Evolutionary conservation across 2,113 vertebrate genomes (phyloP).

Genomic region (Xiphophorus maculatus): DNA sequence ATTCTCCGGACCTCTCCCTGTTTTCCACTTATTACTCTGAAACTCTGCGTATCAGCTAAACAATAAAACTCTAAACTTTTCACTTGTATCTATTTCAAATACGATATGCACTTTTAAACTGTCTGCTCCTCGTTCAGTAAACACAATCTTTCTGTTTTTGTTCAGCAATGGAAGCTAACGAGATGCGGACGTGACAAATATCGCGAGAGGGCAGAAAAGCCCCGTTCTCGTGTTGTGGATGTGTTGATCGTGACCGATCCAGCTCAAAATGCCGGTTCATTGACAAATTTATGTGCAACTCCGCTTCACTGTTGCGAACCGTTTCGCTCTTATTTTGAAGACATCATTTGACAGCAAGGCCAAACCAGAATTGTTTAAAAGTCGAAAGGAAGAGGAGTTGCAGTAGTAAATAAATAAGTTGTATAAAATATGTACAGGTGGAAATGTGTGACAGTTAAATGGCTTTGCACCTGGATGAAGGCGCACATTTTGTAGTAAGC

Average conservation of each 20-base stretch:
- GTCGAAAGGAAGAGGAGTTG: no score
- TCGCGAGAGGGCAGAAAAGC: constrained; percentile 39
- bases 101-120: not conserved
- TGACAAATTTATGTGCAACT: not conserved
- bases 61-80: not conserved
- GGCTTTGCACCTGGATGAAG: no score
- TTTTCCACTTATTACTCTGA: constrained; percentile 10
- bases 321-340: no score
- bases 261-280: not conserved
- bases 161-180: not conserved
- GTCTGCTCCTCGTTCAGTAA: not conserved
- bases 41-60: not conserved
- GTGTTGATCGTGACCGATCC: not conserved
- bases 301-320: no score
- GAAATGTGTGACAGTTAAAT: no score
- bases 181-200: not conserved
- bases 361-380: no score
- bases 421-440: no score
- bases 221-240: not conserved
- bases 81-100: not conserved
- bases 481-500: no score
- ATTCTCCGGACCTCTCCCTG: constrained; percentile 60
- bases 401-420: no score
- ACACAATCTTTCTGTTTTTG: not conserved
- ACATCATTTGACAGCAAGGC: no score